Evolutionary conservation across 2,888 invertebrate species (phyloP), one percentile per base, ranked within the genome.

Genomic region (Diarsia dahlii): DNA sequence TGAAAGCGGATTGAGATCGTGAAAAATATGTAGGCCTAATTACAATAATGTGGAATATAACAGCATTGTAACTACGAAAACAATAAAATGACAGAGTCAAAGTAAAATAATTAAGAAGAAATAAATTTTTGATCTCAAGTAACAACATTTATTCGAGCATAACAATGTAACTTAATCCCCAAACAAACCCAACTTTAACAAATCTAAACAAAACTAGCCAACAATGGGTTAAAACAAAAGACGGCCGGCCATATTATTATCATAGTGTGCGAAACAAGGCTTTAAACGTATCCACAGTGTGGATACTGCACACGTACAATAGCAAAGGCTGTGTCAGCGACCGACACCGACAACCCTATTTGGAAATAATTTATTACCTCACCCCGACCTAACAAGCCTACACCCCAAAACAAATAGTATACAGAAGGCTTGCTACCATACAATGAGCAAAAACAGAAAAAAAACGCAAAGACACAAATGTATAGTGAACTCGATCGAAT

Each of bases 341-440:
- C 76, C 76, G 84, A 84, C 79, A 86, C 76, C 71, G 85, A 83
- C 79, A 83, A 82, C 83, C 88, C 85, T 80, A 79, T 82, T 81
- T 80, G 46, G 79, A 81, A 88, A 89, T 89, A 90, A 89, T 90
- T 90, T 88, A 89, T 89, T 82, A 82, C 77, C 74, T 70, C 76
- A 67, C 74, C 84, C 76, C 77, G 67, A 80, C 86, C 75, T 81
- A 79, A 81, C 83, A 71, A 85, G 81, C 70, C 76, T 78, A 71
- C 80, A 72, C 15, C 52, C 72, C 80, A 60, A 54, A 72, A 72
- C 72, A 80, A 78, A 72, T 62, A 80, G 8, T 3, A 3, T 5
- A 50, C 80, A 76, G 76, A 76, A 76, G 72, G 23, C 18, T 0
- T 39, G 10, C 9, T 71, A 3, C 46, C 60, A n/a, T 39, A 28